Evolutionary conservation across 2,797 vertebrate species (phyloP), one percentile per base, ranked within the genome.

Genomic region (Rhinatrema bivittatum): DNA sequence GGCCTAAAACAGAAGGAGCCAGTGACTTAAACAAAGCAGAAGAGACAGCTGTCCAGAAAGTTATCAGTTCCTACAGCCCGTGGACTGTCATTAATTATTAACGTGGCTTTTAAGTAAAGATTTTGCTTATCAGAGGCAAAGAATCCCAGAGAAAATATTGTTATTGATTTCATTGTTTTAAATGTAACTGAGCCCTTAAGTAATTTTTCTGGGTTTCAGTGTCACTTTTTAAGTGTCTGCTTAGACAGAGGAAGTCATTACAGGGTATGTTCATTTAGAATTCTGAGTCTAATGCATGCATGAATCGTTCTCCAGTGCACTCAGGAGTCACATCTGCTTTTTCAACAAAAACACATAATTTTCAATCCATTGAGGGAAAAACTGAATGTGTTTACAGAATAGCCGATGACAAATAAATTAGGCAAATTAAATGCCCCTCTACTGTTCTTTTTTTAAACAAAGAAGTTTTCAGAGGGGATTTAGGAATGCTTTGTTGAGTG

Each of bases 101-200:
- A 91, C 91, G 86, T 52, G 76, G 79, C 87, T 88, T 87, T 91
- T 91, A 90, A 88, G 86, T 70, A 76, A 85, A 78, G 82, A 84
- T 83, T 88, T 85, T 81, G 74, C 85, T 86, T 88, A 88, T 90
- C 72, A 68, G 76, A 78, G 69, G 68, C 66, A 85, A 84, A 82
- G 81, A 82, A 75, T 84, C 70, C 69, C 68, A 80, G 75, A 78
- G 87, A 93, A 94, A 95, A 97, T 95, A 95, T 95, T 94, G 85
- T 86, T 95, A 97, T 97, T 91, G 93, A 97, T 97, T 90, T 75
- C 58, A 84, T 85, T 75, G 68, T 89, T 91, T 91, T 87, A 89
- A 84, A 84, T 72, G 92, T 91, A 97, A 93, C 77, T 47, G 87
- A 96, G 92, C 85, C 76, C 78, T 91, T 90, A 88, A 91, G 87